Evolutionary conservation across 2,113 vertebrate genomes (phyloP).

Genomic region (Regulus satrapa): DNA sequence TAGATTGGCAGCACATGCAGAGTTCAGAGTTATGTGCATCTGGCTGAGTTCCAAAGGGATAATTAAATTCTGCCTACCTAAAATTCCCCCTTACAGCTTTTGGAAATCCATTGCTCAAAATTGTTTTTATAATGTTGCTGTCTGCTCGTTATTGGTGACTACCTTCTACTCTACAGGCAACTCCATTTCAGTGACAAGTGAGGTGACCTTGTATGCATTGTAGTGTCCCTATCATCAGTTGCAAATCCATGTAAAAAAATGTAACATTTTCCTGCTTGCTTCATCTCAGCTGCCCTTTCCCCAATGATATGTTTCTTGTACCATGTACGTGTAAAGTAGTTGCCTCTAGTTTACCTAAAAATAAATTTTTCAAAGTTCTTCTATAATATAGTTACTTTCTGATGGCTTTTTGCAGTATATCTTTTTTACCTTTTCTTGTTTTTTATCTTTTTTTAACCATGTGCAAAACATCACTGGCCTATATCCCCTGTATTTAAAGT

Average conservation of each 20-base stretch:
- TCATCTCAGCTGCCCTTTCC: neutral
- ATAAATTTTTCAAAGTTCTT: neutral
- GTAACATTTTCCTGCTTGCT: neutral
- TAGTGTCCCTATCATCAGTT: neutral
- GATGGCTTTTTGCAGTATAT: neutral
- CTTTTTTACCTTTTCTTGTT: neutral
- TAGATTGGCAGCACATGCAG: neutral
- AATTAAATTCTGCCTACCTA: constrained; percentile 23
- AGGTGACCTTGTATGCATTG: neutral
- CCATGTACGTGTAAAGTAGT: neutral
- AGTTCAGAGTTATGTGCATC: neutral
- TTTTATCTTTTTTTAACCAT: neutral
- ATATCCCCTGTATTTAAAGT: neutral
- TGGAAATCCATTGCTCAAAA: neutral
- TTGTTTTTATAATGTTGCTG: neutral
- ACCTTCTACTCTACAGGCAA: neutral
- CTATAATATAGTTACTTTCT: neutral
- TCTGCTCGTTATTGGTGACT: neutral
- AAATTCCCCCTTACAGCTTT: neutral
- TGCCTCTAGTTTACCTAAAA: neutral
- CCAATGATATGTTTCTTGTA: neutral
- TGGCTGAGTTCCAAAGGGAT: constrained; percentile 13
- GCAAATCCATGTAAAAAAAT: neutral
- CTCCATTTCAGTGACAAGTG: neutral
- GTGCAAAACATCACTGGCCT: neutral